These are phyloP conservation scores for Amaurobius ferox DNA, from an alignment of 2,888 invertebrate genomes.

Conservation along the genomic window DNA sequence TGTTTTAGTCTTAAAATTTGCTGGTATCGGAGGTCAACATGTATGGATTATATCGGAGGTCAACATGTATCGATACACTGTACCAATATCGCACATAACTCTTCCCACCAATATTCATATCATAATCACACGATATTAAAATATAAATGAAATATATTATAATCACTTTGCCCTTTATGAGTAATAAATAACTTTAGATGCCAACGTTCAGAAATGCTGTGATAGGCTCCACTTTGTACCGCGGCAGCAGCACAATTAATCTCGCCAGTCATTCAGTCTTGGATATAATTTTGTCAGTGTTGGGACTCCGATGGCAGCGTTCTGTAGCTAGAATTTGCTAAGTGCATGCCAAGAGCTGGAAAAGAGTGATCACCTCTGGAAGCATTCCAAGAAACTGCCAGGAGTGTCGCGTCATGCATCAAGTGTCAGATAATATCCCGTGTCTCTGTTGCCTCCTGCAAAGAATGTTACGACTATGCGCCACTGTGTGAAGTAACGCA, in stretches of 20 bases:
- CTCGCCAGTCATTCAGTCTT: neutral
- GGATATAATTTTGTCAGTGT: neutral
- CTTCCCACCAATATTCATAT: too few relatives aligned
- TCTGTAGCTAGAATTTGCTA: neutral
- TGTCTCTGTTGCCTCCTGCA: slow-evolving; percentile 15
- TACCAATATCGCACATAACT: too few relatives aligned
- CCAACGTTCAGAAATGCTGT: too few relatives aligned
- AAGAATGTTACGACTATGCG: neutral
- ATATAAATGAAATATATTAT: too few relatives aligned
- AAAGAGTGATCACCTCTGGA: neutral
- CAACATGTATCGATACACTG: too few relatives aligned
- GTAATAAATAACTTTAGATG: too few relatives aligned
- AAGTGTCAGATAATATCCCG: slow-evolving; percentile 55
- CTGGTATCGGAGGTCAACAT: too few relatives aligned
- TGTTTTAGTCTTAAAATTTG: too few relatives aligned
- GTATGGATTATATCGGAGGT: too few relatives aligned
- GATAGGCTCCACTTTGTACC: neutral
- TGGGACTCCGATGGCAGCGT: neutral
- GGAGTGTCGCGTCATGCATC: slow-evolving; percentile 48
- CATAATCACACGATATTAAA: too few relatives aligned
- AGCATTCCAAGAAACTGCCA: slow-evolving; percentile 17
- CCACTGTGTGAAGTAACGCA: neutral
- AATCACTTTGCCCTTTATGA: too few relatives aligned
- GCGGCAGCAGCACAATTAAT: slow-evolving; percentile 2
- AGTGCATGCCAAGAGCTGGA: neutral